A percentile compares a stretch with the other conserved stretches of the same genome.
Evolutionary conservation across 23 tunicate species (phyloP).

Genomic region (Clavelina lepadiformis): DNA sequence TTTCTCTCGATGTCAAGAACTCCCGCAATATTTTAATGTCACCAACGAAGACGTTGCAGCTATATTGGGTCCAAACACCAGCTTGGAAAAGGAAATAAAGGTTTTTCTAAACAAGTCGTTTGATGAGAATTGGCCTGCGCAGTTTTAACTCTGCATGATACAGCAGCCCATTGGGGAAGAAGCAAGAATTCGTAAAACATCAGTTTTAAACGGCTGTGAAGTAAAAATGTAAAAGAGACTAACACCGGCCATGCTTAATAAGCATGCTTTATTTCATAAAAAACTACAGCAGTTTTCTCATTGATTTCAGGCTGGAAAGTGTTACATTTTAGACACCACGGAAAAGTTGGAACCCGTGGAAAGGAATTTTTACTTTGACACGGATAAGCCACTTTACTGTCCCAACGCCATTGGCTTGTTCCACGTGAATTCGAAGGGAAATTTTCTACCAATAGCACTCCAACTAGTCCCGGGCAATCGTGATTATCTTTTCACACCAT

Average conservation of each 20-base stretch:
- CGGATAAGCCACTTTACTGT: conserved; percentile 13
- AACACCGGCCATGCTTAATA: too few species aligned
- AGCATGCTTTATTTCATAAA: too few species aligned
- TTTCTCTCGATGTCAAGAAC: conserved; percentile 19
- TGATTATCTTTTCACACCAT: conserved; percentile 38
- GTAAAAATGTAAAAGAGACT: too few species aligned
- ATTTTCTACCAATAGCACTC: conserved; percentile 59
- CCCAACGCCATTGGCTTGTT: conserved; percentile 37
- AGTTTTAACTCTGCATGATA: too few species aligned
- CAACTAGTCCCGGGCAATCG: conserved; percentile 47
- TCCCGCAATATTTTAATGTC: conserved; percentile 35
- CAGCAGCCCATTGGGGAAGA: too few species aligned
- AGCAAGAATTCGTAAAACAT: too few species aligned
- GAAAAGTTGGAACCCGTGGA: conserved; percentile 13
- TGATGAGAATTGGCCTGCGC: too few species aligned
- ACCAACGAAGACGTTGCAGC: conserved; percentile 11
- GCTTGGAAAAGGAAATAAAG: conserved; percentile 34
- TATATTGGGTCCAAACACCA: conserved; percentile 2
- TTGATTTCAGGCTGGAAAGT: conserved; percentile 42
- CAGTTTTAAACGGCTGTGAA: too few species aligned
- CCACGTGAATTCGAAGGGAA: conserved; percentile 3
- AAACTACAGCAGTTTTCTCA: too few species aligned
- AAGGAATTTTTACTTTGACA: conserved; percentile 17
- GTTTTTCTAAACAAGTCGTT: conserved; percentile 23
- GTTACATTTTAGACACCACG: conserved; percentile 40